Evolutionary conservation across 2,113 vertebrate genomes (phyloP), one percentile per base, ranked within the genome.

Genomic region (Merops nubicus): DNA sequence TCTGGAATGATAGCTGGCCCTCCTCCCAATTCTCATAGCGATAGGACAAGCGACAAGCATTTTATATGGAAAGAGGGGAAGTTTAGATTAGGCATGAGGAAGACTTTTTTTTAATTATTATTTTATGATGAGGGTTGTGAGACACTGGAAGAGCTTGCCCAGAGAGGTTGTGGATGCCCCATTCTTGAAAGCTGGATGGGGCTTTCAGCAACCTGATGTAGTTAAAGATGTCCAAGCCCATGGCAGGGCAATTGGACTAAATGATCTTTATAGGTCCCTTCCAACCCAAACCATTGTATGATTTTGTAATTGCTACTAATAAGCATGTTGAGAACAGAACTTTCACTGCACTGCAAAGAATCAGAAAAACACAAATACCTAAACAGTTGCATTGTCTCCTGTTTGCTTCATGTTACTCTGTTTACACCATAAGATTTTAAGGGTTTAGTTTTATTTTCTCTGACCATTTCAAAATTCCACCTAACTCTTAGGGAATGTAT

Each of bases 1-100:
- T 72, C 42, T 25, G 77, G 74, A 78, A 93, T 50, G 92, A 94
- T 29, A 84, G 72, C 79, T 54, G 65, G 84, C 96, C 95, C 91
- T 95, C 82, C 84, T 40, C 29, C 74, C 42, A 57, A 16, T 60
- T 65, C 76, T 73, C 56, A 47, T 20, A 64, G 57, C 16, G 26
- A 72, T 22, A 50, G 31, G 34, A 62, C 31, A 76, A 57, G 6
- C 16, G 23, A 28, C 40, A 76, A 69, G 12, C 3, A 3, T 54
- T 68, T 34, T 25, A 68, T 59, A 59, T 20, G 34, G 38, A 23
- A 68, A 69, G 36, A 45, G 6, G 2, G 15, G 16, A 80, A 67
- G 33, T 34, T 69, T 26, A 29, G 26, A 51, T 9, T 53, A 28
- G 9, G 21, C 23, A 42, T 36, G 48, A 48, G 20, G 5, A 87